A percentile compares a stretch with the other conserved stretches of the same genome.
phyloP scores from a whole-genome alignment of 2,797 vertebrate genomes.

The Coccyzus lansbergi region DNA sequence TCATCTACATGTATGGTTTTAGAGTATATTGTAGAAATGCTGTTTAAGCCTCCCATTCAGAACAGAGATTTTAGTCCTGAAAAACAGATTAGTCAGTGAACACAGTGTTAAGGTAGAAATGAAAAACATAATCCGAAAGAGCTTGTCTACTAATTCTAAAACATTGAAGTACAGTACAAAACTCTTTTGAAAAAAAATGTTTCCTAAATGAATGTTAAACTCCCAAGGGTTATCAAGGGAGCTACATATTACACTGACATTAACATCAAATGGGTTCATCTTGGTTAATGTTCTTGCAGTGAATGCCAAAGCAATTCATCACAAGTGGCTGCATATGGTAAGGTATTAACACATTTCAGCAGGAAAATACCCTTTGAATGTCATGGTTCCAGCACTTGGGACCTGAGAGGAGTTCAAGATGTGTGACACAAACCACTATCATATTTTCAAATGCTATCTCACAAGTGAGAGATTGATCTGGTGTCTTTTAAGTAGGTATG shows the following conservation, averaged over 20 bases:
- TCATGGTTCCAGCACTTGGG: conserved; percentile 6
- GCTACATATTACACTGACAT: conserved; percentile 66
- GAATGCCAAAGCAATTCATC: conserved; percentile 72
- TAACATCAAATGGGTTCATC: conserved; percentile 70
- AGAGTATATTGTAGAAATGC: not conserved
- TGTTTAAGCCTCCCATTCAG: not conserved
- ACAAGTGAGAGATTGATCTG: conserved; percentile 8
- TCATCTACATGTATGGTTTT: not conserved
- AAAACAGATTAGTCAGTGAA: not conserved
- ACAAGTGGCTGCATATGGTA: conserved; percentile 48
- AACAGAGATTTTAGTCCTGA: not conserved
- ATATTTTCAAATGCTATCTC: conserved; percentile 25
- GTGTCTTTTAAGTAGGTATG: not conserved
- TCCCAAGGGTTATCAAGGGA: conserved; percentile 49
- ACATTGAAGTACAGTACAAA: not conserved
- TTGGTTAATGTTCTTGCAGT: conserved; percentile 67
- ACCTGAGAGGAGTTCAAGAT: conserved; percentile 22
- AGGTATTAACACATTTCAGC: conserved; percentile 60
- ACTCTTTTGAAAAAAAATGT: conserved; percentile 23
- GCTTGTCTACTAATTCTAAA: conserved; percentile 22
- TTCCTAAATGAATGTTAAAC: conserved; percentile 55
- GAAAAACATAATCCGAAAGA: not conserved
- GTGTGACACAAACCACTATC: conserved; percentile 13
- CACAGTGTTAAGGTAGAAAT: not conserved
- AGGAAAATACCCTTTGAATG: conserved; percentile 64